Percentiles rank a stretch among this genome's conserved stretches.
These are phyloP conservation scores for Parnassius glacialis DNA, from an alignment of 2,888 invertebrate species.

Conservation along the genomic window DNA sequence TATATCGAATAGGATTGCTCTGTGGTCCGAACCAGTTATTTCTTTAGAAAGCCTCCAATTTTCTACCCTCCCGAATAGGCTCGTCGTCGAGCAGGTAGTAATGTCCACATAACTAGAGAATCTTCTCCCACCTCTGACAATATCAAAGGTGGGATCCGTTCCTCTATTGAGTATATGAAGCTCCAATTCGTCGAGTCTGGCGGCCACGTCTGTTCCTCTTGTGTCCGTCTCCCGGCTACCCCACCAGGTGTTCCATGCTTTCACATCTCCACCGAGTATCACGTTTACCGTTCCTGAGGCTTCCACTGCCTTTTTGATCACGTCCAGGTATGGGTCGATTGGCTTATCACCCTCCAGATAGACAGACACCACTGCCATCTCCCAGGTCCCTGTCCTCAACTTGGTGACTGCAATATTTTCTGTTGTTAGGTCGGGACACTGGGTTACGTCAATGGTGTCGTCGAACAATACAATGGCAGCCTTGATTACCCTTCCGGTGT, in stretches of 20 bases:
- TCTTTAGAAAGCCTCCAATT: neutral
- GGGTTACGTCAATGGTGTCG: neutral
- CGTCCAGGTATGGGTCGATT: constrained; percentile 17
- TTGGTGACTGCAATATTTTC: neutral
- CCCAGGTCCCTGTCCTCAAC: constrained; percentile 16
- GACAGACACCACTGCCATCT: constrained; percentile 16
- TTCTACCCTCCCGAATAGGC: neutral
- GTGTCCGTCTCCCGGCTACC: constrained; percentile 2
- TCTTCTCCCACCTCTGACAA: too few relatives aligned
- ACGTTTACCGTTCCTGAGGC: neutral
- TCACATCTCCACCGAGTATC: constrained; percentile 26
- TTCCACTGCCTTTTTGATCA: neutral
- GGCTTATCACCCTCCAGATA: constrained; percentile 21
- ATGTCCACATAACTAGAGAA: too few relatives aligned
- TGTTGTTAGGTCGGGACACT: too few relatives aligned
- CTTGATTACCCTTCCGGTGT: constrained; percentile 2
- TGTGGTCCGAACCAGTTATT: neutral
- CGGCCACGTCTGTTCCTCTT: constrained; percentile 9
- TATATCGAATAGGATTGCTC: neutral
- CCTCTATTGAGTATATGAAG: neutral
- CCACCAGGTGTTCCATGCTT: constrained; percentile 23
- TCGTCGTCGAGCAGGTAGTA: neutral
- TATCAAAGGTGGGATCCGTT: constrained; percentile 4
- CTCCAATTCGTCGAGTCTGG: constrained; percentile 10
- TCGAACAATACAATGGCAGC: constrained; percentile 25